phyloP scores from a whole-genome alignment of 2,797 vertebrate species.

The Fundulus diaphanus region DNA sequence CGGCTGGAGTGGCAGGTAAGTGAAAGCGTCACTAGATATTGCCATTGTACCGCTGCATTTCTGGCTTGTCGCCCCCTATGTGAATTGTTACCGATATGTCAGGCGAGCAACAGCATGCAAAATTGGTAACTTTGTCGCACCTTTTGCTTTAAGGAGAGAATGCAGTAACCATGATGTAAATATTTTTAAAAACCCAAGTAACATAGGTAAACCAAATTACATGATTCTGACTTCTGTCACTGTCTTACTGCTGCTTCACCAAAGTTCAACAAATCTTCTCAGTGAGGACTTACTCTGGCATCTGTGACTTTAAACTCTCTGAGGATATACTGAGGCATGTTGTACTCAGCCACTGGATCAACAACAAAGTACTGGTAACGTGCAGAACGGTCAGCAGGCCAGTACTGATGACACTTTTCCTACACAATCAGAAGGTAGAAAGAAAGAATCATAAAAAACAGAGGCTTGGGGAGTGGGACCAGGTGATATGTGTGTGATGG shows the following conservation, averaged over 20 bases:
- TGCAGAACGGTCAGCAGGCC: conserved; percentile 95
- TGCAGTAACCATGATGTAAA: too few species aligned
- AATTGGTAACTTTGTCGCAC: too few species aligned
- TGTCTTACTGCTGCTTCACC: not conserved
- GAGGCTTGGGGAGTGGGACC: too few species aligned
- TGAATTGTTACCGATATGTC: too few species aligned
- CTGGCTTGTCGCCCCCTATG: too few species aligned
- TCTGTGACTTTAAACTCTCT: conserved; percentile 98
- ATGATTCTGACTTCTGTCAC: not conserved
- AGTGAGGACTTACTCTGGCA: conserved; percentile 86
- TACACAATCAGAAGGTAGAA: conserved; percentile 52
- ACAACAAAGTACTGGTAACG: conserved; percentile 98
- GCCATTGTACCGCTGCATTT: too few species aligned
- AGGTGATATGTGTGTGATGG: too few species aligned
- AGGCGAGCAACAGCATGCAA: too few species aligned
- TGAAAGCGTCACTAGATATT: too few species aligned
- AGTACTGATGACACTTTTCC: conserved; percentile 99
- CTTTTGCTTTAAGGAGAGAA: too few species aligned
- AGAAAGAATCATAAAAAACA: not conserved
- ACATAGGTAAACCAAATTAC: not conserved
- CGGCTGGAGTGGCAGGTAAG: too few species aligned
- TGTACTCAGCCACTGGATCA: conserved; percentile 99
- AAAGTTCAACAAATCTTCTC: not conserved
- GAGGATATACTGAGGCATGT: conserved; percentile 99
- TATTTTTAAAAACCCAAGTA: too few species aligned